Conservation (phyloP, 2,113 vertebrate species). For the Pomatorhinus ruficollis region DNA sequence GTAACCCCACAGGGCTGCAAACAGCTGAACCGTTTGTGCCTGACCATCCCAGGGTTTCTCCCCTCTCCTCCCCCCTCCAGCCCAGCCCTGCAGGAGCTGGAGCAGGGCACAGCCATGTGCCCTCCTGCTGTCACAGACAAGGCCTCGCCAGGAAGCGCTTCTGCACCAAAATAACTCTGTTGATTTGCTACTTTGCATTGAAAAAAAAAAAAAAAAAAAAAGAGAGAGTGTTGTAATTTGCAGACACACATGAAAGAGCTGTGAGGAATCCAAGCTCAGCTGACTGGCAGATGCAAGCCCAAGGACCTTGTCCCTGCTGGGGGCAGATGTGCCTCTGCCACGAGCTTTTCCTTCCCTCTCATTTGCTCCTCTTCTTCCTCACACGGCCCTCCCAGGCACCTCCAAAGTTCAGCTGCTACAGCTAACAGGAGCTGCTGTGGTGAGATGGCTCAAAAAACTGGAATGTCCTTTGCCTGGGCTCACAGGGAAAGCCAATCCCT, state of each 20-base stretch:
- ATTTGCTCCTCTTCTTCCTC: not conserved
- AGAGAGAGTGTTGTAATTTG: not conserved
- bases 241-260: not conserved
- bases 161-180: not conserved
- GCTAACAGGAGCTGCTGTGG: not conserved
- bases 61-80: not conserved
- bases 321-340: not conserved
- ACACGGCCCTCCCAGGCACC: not conserved
- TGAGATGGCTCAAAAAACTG: not conserved
- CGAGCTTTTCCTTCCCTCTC: not conserved
- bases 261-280: not conserved
- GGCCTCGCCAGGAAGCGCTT: not conserved
- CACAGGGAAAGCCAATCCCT: fast-evolving
- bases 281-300: not conserved
- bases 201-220: not conserved
- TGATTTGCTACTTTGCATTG: not conserved
- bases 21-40: not conserved
- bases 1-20: not conserved
- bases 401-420: not conserved
- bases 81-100: not conserved
- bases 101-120: not conserved
- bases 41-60: not conserved
- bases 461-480: not conserved
- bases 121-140: not conserved
- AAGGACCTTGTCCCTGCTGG: not conserved